These are phyloP conservation scores for Ganaspis sp. DNA, from an alignment of 1,140 invertebrate species.

Conservation along the genomic window DNA sequence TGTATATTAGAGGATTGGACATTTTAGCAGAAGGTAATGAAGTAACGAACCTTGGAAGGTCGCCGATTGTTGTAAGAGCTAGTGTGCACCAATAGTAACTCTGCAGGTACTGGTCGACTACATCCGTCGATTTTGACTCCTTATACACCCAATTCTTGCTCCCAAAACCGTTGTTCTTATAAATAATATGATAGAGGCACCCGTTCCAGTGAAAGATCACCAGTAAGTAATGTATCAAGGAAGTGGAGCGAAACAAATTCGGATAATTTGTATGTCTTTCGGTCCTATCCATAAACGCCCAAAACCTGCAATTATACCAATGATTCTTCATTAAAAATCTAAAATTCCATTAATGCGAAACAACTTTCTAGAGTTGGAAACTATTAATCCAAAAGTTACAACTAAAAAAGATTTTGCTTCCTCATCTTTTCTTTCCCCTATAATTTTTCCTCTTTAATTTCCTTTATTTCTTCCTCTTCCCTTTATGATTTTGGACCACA, in stretches of 20 bases:
- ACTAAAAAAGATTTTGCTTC: too few species aligned
- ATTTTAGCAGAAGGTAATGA: background rate
- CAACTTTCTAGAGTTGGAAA: too few species aligned
- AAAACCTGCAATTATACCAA: slow-evolving; percentile 83
- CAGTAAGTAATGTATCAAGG: slow-evolving; percentile 96
- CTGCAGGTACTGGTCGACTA: slow-evolving; percentile 96
- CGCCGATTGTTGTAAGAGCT: slow-evolving; percentile 93
- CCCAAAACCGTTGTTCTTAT: slow-evolving; percentile 95
- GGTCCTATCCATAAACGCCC: slow-evolving; percentile 98
- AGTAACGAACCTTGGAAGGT: slow-evolving; percentile 72
- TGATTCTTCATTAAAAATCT: too few species aligned
- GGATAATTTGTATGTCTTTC: slow-evolving; percentile 99
- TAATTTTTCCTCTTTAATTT: too few species aligned
- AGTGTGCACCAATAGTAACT: slow-evolving; percentile 99
- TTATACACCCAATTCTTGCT: slow-evolving; percentile 93
- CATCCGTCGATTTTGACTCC: slow-evolving; percentile 88
- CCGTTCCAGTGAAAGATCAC: slow-evolving; percentile 99
- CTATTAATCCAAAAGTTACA: too few species aligned
- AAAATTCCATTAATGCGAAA: too few species aligned
- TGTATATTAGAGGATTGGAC: too few species aligned
- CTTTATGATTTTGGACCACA: too few species aligned
- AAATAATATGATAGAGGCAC: slow-evolving; percentile 96
- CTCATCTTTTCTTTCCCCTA: too few species aligned
- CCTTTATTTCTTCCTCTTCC: too few species aligned
- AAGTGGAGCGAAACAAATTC: slow-evolving; percentile 95